Conservation (phyloP, 2,888 invertebrate genomes). For the Drosophila picticornis region DNA sequence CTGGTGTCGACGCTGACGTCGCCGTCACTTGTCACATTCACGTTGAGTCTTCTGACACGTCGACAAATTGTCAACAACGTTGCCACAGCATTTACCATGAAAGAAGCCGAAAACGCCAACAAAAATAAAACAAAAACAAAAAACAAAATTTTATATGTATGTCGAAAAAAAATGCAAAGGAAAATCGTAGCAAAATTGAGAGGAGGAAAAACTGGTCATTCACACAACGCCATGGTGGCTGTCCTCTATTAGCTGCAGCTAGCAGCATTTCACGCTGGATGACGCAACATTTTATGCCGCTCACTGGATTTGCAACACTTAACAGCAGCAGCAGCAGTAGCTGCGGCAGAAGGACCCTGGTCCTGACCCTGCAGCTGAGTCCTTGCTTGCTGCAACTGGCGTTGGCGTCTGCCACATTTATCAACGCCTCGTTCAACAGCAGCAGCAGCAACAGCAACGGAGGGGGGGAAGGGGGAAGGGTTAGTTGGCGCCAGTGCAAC, state of each 20-base stretch:
- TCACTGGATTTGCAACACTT: constrained; percentile 79
- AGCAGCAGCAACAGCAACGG: constrained; percentile 21
- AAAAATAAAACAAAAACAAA: background rate
- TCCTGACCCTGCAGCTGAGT: constrained; percentile 49
- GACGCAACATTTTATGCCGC: constrained; percentile 77
- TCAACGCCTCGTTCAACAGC: constrained; percentile 71
- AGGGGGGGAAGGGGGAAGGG: background rate
- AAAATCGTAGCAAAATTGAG: constrained; percentile 5
- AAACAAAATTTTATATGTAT: background rate
- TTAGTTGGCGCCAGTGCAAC: constrained; percentile 46
- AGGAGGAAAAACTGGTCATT: constrained; percentile 28
- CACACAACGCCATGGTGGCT: constrained; percentile 22
- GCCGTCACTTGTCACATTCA: constrained; percentile 80
- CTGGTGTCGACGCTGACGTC: constrained; percentile 14
- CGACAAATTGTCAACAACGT: constrained; percentile 82
- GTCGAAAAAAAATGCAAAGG: background rate
- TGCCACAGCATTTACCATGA: constrained; percentile 63
- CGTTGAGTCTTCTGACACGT: constrained; percentile 80
- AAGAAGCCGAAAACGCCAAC: constrained; percentile 42
- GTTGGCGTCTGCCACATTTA: constrained; percentile 70
- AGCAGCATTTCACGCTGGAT: constrained; percentile 66
- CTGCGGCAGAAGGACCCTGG: constrained; percentile 38
- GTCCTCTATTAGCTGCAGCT: constrained; percentile 72
- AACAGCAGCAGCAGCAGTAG: constrained; percentile 42
- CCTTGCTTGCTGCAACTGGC: constrained; percentile 29